A percentile compares a stretch with the other conserved stretches of the same genome.
phyloP scores from a whole-genome alignment of 2,113 vertebrate genomes.

The Oreotragus oreotragus region DNA sequence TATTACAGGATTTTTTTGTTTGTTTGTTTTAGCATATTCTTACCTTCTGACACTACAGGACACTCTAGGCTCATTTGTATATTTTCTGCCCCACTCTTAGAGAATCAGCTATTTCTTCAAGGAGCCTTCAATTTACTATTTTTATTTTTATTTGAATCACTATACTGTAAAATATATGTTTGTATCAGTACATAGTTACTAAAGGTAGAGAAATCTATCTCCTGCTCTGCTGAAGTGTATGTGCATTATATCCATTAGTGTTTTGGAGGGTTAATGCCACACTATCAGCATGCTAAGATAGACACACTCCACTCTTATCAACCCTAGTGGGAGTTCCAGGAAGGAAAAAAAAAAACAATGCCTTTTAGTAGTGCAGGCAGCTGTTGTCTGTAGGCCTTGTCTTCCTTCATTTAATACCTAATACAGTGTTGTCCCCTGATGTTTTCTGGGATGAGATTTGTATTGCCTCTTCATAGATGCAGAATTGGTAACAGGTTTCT shows the following conservation, averaged over 20 bases:
- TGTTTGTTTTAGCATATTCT: background rate
- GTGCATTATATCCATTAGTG: background rate
- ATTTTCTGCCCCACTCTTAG: background rate
- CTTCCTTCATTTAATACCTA: background rate
- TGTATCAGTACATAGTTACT: background rate
- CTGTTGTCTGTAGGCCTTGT: background rate
- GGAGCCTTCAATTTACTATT: background rate
- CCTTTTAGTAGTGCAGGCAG: background rate
- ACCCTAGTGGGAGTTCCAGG: background rate
- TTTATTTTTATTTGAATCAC: background rate
- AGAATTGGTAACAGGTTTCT: background rate
- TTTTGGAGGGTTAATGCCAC: background rate
- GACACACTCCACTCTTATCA: background rate
- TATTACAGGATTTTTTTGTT: background rate
- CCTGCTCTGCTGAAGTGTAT: background rate
- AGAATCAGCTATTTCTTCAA: background rate
- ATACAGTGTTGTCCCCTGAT: background rate
- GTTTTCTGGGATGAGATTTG: background rate
- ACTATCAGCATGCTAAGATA: background rate
- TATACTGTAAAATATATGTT: background rate
- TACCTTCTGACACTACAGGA: background rate
- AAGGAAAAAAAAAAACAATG: background rate
- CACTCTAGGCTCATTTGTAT: background rate
- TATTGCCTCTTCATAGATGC: background rate
- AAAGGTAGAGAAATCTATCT: constrained; percentile 8